Evolutionary conservation across 2,888 invertebrate species (phyloP), one percentile per base, ranked within the genome.

Genomic region (Charanyca ferruginea): DNA sequence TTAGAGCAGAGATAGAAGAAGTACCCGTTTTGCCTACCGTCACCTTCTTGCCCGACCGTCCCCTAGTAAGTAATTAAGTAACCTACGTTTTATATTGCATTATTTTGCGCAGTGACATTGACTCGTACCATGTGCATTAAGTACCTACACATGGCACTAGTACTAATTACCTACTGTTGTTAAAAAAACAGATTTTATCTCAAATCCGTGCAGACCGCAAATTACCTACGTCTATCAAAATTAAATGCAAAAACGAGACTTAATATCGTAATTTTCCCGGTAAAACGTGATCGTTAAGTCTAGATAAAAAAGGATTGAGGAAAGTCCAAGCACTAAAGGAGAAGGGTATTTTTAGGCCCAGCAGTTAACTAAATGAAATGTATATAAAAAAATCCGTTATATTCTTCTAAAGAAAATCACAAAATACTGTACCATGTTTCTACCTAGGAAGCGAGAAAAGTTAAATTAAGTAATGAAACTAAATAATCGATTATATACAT

Each of bases 261-360:
- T 51, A 71, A 71, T 71, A 35, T 62, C 45, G 41, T 38, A 0
- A 52, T 77, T 61, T 53, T 48, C 25, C 8, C 41, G n/a, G 22
- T 58, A 63, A 58, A 77, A 45, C 77, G 45, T 71, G 57, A 70
- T 47, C 38, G 22, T 23, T 32, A 22, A 18, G 5, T 44, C 23
- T 45, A 54, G 70, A 69, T 76, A 76, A 76, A 71, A 70, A 57
- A 35, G 16, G 18, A 45, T 51, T 72, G 49, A 47, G 60, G 77
- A 76, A 72, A 69, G 76, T 20, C 53, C 69, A 20, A 49, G 38
- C 32, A 35, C 5, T 20, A 7, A 9, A 42, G n/a, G n/a, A n/a
- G n/a, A n/a, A n/a, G n/a, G n/a, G n/a, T n/a, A n/a, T n/a, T n/a
- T n/a, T n/a, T n/a, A n/a, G n/a, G n/a, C n/a, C n/a, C n/a, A n/a